A percentile compares a stretch with the other conserved stretches of the same genome.
These are phyloP conservation scores for Girardinus metallicus DNA, from an alignment of 2,797 vertebrate genomes.

Conservation along the genomic window DNA sequence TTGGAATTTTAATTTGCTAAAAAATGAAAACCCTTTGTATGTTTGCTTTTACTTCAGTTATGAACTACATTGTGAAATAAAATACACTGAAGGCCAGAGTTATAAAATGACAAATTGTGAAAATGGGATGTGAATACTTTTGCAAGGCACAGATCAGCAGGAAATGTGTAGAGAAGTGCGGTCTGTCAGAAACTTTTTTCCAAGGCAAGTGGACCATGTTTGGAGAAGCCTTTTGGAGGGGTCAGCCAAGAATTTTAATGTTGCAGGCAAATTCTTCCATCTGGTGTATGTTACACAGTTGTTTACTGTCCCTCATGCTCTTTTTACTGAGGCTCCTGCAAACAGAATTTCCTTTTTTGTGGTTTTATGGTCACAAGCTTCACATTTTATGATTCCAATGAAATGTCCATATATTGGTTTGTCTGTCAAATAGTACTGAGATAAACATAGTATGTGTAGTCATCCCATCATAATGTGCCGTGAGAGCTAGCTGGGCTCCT, in stretches of 20 bases:
- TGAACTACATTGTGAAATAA: not conserved
- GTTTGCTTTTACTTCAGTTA: not conserved
- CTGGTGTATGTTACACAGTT: slow-evolving; percentile 29
- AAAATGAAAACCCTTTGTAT: not conserved
- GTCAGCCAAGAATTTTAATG: slow-evolving; percentile 69
- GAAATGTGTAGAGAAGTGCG: not conserved
- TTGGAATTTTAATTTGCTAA: not conserved
- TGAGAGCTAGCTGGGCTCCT: slow-evolving; percentile 77
- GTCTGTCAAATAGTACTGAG: slow-evolving; percentile 11
- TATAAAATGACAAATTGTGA: not conserved
- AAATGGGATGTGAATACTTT: not conserved
- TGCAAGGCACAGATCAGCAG: slow-evolving; percentile 51
- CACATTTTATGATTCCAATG: slow-evolving; percentile 21
- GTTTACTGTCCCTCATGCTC: slow-evolving; percentile 26
- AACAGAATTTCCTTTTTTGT: slow-evolving; percentile 12
- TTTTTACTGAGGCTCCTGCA: slow-evolving; percentile 34
- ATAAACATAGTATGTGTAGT: slow-evolving; percentile 52
- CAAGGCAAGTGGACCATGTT: slow-evolving; percentile 62
- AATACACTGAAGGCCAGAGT: rapidly evolving
- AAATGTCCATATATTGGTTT: not conserved
- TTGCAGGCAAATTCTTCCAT: slow-evolving; percentile 46
- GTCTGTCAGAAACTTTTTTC: slow-evolving; percentile 50
- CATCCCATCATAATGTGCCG: slow-evolving; percentile 70
- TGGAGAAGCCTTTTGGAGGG: slow-evolving; percentile 57
- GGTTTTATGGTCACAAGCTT: not conserved